Evolutionary conservation across 2,797 vertebrate species (phyloP).

Genomic region (Falco cherrug): DNA sequence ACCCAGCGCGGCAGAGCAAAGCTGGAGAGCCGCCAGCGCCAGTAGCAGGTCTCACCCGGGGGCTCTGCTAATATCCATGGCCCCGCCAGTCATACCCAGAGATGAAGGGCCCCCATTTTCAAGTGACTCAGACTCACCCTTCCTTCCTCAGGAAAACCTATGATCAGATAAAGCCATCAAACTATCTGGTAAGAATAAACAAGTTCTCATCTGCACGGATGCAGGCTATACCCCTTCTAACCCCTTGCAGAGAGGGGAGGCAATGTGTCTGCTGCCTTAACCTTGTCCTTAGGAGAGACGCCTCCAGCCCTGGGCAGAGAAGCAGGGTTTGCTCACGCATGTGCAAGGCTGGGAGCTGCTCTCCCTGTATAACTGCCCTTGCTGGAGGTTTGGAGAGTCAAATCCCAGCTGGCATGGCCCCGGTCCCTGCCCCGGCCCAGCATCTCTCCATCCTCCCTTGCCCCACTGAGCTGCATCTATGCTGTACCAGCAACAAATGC

Average conservation of each 20-base stretch:
- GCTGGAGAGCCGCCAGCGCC: accelerated
- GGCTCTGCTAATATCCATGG: not conserved
- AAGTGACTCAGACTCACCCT: conserved; percentile 75
- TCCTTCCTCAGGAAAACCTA: conserved; percentile 84
- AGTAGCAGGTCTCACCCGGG: accelerated
- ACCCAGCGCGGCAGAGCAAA: not conserved
- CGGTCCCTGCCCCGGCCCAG: not conserved
- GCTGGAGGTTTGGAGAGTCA: not conserved
- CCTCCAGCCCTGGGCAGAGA: not conserved
- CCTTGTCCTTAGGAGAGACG: not conserved
- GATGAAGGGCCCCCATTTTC: conserved; percentile 64
- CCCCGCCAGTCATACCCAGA: conserved; percentile 59
- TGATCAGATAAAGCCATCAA: conserved; percentile 75
- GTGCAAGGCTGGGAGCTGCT: not conserved
- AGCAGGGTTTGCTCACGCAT: accelerated
- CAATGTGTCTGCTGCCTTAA: not conserved
- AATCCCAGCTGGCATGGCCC: not conserved
- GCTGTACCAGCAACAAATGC: not conserved
- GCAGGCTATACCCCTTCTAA: conserved; percentile 40
- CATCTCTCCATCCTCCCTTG: not conserved
- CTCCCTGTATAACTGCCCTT: not conserved
- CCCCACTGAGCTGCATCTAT: not conserved
- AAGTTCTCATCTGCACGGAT: conserved; percentile 61
- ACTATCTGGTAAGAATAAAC: conserved; percentile 70
- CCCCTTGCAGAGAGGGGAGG: not conserved